A percentile compares a stretch with the other conserved stretches of the same genome.
Evolutionary conservation across 2,113 vertebrate genomes (phyloP).

Genomic region (Scomber japonicus): DNA sequence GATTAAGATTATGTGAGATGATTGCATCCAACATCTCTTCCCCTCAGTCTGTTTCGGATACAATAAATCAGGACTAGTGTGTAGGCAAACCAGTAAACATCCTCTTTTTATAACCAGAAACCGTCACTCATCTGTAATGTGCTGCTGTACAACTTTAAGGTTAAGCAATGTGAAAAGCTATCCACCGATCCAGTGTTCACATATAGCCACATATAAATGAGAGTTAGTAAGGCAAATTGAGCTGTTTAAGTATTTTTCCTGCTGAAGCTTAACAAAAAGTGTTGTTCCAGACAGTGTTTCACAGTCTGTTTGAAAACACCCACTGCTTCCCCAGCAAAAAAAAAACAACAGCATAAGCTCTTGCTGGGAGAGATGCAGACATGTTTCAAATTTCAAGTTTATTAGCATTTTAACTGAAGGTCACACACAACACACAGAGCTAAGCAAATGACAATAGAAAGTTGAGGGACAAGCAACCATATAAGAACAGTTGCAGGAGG

Average conservation of each 20-base stretch:
- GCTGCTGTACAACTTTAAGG: not conserved
- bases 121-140: not conserved
- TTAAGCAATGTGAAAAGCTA: not conserved
- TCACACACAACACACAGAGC: not conserved
- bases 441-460: not conserved
- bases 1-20: too few species aligned
- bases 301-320: conserved; percentile 49
- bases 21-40: not conserved
- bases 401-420: conserved; percentile 35
- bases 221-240: conserved; percentile 1
- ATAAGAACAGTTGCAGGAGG: not conserved
- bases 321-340: conserved; percentile 24
- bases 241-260: conserved; percentile 4
- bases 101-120: too few species aligned
- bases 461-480: not conserved
- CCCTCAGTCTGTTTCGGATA: not conserved
- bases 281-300: conserved; percentile 26
- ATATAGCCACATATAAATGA: not conserved
- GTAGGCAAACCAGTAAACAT: too few species aligned
- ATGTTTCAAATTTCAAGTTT: conserved; percentile 44
- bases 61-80: not conserved
- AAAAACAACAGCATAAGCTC: conserved; percentile 14
- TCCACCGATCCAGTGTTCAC: not conserved
- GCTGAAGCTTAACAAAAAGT: conserved; percentile 20
- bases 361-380: conserved; percentile 6